A percentile compares a stretch with the other conserved stretches of the same genome.
Evolutionary conservation across 2,888 invertebrate genomes (phyloP).

Genomic region (Ophion slaviceki): DNA sequence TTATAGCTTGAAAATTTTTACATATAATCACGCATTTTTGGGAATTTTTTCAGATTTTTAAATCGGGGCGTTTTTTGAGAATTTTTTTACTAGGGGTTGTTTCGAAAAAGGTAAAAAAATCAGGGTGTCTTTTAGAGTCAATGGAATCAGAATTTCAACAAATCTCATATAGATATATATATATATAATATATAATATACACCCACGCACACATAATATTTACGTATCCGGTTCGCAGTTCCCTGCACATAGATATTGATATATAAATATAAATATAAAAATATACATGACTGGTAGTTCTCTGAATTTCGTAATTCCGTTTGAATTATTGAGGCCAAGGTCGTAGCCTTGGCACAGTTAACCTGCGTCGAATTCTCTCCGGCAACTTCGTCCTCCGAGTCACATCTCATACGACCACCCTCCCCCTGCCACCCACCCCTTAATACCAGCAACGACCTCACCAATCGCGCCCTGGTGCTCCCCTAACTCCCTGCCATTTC

Average conservation of each 20-base stretch:
- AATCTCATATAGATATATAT: too few relatives aligned
- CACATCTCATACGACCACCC: slow-evolving; percentile 28
- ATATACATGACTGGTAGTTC: not conserved
- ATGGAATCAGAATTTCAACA: too few relatives aligned
- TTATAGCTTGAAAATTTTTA: too few relatives aligned
- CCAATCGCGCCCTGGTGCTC: not conserved
- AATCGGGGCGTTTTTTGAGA: too few relatives aligned
- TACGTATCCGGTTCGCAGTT: too few relatives aligned
- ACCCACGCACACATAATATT: too few relatives aligned
- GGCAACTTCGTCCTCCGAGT: slow-evolving; percentile 24
- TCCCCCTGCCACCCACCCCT: not conserved
- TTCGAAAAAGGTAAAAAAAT: too few relatives aligned
- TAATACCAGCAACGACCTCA: not conserved
- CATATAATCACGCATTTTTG: too few relatives aligned
- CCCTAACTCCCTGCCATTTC: not conserved
- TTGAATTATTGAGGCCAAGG: slow-evolving; percentile 78
- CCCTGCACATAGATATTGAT: not conserved
- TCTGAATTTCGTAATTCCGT: slow-evolving; percentile 77
- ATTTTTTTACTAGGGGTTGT: too few relatives aligned
- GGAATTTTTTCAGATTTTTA: too few relatives aligned
- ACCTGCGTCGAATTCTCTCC: slow-evolving; percentile 51
- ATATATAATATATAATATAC: too few relatives aligned
- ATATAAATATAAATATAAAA: not conserved
- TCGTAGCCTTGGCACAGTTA: slow-evolving; percentile 70
- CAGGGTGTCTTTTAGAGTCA: too few relatives aligned